A percentile compares a stretch with the other conserved stretches of the same genome.
Evolutionary conservation across 2,797 vertebrate genomes (phyloP).

Genomic region (Urocyon cinereoargenteus): DNA sequence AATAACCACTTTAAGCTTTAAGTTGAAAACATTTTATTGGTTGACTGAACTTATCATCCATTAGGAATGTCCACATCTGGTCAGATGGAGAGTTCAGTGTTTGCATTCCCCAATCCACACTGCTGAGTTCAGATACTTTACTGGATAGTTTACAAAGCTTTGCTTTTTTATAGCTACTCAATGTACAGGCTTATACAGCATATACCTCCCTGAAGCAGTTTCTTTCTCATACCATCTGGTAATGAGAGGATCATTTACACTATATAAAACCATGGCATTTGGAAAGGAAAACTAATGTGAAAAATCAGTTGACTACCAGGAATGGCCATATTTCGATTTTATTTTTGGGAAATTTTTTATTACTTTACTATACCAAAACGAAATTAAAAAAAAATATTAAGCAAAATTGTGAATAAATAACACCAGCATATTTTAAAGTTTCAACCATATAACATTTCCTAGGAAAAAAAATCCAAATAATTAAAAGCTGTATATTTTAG

Average conservation of each 20-base stretch:
- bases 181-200: conserved; percentile 70
- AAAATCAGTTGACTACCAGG: conserved; percentile 75
- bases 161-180: conserved; percentile 80
- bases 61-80: conserved; percentile 84
- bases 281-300: conserved; percentile 80
- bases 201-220: conserved; percentile 84
- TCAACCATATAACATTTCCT: neutral
- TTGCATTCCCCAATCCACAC: conserved; percentile 67
- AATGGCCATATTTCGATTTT: conserved; percentile 69
- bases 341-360: conserved; percentile 48
- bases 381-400: conserved; percentile 34
- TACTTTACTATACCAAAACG: conserved; percentile 24
- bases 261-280: conserved; percentile 83
- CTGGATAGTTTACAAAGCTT: conserved; percentile 77
- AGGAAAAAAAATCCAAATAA: neutral
- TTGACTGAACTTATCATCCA: conserved; percentile 70
- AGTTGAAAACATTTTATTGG: conserved; percentile 84
- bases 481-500: conserved; percentile 8
- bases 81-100: conserved; percentile 71
- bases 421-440: conserved; percentile 9
- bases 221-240: conserved; percentile 80
- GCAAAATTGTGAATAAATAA: conserved; percentile 25
- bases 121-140: conserved; percentile 79
- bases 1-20: conserved; percentile 74
- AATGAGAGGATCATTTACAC: conserved; percentile 82